Evolutionary conservation across 2,888 invertebrate species (phyloP).

Genomic region (Platycheirus rosarum): DNA sequence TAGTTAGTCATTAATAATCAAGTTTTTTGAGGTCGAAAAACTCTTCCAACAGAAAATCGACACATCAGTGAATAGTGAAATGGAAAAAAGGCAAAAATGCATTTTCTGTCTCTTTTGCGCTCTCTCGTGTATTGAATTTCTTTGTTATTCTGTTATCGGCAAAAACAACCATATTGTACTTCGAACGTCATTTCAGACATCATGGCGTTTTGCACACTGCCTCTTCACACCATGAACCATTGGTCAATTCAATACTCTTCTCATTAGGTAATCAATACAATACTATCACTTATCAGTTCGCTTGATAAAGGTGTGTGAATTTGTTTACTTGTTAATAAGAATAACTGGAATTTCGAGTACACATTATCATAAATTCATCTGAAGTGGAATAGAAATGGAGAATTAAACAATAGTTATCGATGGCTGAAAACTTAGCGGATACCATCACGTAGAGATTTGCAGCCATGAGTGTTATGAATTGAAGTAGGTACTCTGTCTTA

Average conservation of each 20-base stretch:
- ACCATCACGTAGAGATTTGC: background rate
- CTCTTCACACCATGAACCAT: background rate
- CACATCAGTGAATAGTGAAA: too few relatives aligned
- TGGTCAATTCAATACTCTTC: background rate
- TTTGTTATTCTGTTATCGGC: background rate
- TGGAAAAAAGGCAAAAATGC: too few relatives aligned
- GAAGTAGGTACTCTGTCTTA: background rate
- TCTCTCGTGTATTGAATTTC: too few relatives aligned
- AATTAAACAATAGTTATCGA: background rate
- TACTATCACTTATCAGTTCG: background rate
- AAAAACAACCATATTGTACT: background rate
- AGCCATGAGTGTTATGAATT: background rate
- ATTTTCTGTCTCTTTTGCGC: too few relatives aligned
- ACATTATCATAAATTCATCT: background rate
- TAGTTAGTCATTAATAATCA: too few relatives aligned
- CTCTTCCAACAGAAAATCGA: too few relatives aligned
- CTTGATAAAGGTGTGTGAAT: background rate
- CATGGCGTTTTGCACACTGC: constrained; percentile 13
- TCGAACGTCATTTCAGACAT: background rate
- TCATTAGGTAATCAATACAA: background rate
- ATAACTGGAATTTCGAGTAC: background rate
- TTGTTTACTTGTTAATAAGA: background rate
- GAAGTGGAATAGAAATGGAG: background rate
- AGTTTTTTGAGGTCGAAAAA: too few relatives aligned
- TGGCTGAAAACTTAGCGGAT: background rate